Percentiles rank a stretch among this genome's conserved stretches.
These are phyloP conservation scores for Clunio marinus DNA, from an alignment of 2,888 invertebrate species.

Conservation along the genomic window DNA sequence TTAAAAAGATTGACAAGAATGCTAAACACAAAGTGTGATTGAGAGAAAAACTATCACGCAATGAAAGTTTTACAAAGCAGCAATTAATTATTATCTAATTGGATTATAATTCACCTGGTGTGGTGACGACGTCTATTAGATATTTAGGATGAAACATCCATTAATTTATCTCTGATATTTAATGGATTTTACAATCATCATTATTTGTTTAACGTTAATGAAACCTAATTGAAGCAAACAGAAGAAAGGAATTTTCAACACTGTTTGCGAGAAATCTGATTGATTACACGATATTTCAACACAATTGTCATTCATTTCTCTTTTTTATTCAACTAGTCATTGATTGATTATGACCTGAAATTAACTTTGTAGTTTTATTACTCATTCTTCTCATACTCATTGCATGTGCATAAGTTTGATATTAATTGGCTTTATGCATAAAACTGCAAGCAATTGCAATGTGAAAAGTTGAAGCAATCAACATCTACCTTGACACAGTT, in stretches of 20 bases:
- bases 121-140: too few species aligned
- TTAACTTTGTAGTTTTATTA: neutral
- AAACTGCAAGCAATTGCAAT: too few species aligned
- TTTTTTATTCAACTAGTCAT: neutral
- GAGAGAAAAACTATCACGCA: too few species aligned
- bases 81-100: conserved; percentile 35
- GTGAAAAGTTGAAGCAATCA: conserved; percentile 1
- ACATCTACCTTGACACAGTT: conserved; percentile 24
- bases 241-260: neutral
- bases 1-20: neutral
- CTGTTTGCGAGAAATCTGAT: neutral
- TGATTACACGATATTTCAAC: neutral
- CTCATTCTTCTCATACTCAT: neutral
- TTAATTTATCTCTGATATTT: conserved; percentile 23
- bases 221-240: neutral
- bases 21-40: too few species aligned
- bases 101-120: conserved; percentile 27
- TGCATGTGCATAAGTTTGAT: neutral
- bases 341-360: neutral
- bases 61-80: neutral
- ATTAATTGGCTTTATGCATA: too few species aligned
- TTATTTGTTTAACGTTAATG: neutral
- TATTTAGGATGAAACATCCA: conserved; percentile 26
- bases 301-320: neutral
- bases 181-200: too few species aligned